These are phyloP conservation scores for Aphrocallistes beatrix DNA, from an alignment of 37 sponge, comb jelly and placozoan genomes.

Conservation along the genomic window DNA sequence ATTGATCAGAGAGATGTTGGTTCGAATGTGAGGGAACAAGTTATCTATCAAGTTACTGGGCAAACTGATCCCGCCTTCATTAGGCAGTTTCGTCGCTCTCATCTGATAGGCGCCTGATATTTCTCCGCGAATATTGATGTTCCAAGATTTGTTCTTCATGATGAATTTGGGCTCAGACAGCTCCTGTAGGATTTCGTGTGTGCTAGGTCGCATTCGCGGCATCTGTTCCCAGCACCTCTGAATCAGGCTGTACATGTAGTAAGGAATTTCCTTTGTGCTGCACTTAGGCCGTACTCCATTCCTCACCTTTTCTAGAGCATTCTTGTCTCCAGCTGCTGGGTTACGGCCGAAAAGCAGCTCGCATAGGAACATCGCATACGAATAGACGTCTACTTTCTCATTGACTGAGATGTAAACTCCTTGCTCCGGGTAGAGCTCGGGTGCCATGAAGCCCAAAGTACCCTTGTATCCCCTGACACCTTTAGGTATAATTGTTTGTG, in stretches of 20 bases:
- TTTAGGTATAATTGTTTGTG: neutral
- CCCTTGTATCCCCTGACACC: neutral
- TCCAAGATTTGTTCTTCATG: neutral
- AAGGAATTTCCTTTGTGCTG: neutral
- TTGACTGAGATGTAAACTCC: neutral
- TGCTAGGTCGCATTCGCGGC: neutral
- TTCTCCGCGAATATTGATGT: neutral
- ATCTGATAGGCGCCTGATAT: neutral
- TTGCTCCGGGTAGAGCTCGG: neutral
- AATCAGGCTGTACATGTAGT: neutral
- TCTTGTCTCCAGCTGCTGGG: neutral
- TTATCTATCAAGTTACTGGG: neutral
- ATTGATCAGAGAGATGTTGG: neutral
- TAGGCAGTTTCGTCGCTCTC: neutral
- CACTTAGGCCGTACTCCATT: neutral
- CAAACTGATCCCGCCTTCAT: neutral
- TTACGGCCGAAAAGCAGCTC: neutral
- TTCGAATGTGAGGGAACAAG: neutral
- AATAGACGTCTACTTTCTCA: neutral
- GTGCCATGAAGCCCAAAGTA: neutral
- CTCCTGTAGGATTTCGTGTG: neutral
- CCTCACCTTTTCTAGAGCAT: neutral
- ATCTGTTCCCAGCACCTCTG: neutral
- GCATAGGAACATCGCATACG: neutral
- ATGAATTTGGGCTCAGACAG: neutral